Percentiles rank a stretch among this genome's conserved stretches.
phyloP scores from a whole-genome alignment of 2,888 invertebrate species.

The Noctua pronuba region DNA sequence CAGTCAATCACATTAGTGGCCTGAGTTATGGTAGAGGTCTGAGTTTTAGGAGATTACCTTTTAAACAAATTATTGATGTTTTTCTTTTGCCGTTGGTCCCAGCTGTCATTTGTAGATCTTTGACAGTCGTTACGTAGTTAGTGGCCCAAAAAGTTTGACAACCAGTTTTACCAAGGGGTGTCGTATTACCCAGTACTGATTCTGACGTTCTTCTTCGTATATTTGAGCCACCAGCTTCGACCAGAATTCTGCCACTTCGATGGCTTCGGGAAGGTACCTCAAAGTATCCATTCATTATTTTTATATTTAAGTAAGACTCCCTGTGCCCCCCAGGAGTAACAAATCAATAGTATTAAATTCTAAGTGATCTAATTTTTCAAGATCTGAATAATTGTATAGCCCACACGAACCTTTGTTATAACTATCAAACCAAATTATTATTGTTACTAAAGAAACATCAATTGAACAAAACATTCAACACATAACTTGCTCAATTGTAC shows the following conservation, averaged over 20 bases:
- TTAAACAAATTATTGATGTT: neutral
- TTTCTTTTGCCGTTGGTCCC: too few relatives aligned
- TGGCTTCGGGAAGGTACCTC: too few relatives aligned
- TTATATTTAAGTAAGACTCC: too few relatives aligned
- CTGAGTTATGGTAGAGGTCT: neutral
- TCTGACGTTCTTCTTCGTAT: too few relatives aligned
- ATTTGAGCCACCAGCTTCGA: too few relatives aligned
- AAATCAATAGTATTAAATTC: neutral
- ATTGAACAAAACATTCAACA: constrained; percentile 17
- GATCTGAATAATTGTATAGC: neutral
- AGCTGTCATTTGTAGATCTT: too few relatives aligned
- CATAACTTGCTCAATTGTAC: constrained; percentile 28
- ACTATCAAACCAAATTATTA: neutral
- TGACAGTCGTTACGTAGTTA: too few relatives aligned
- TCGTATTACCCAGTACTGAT: too few relatives aligned
- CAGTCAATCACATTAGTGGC: neutral
- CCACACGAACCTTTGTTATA: too few relatives aligned
- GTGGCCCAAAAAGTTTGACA: too few relatives aligned
- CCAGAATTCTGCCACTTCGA: neutral
- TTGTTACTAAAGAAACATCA: neutral
- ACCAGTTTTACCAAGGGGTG: too few relatives aligned
- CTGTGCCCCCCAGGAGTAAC: too few relatives aligned
- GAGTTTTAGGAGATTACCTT: neutral
- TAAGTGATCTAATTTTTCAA: neutral
- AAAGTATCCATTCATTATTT: neutral